Conservation (phyloP, 2,888 invertebrate species). For the Rhagonycha lutea region DNA sequence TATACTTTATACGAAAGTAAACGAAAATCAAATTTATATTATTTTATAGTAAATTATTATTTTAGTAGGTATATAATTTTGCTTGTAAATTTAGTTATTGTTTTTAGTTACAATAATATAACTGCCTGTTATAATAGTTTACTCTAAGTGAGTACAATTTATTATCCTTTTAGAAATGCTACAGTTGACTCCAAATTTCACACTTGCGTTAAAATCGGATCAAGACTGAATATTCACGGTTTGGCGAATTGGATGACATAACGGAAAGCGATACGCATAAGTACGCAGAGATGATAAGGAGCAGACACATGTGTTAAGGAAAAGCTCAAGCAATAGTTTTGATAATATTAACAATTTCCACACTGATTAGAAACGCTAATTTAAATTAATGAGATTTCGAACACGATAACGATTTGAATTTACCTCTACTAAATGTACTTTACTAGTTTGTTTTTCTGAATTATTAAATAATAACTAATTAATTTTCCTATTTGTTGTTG, state of each 20-base stretch:
- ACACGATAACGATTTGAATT: background rate
- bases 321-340: constrained; percentile 30
- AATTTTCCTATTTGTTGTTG: background rate
- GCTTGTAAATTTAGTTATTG: no score
- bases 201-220: constrained; percentile 16
- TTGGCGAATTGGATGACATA: constrained; percentile 21
- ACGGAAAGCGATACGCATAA: background rate
- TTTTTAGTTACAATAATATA: background rate
- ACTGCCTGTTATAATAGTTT: background rate
- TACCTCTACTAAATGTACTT: background rate
- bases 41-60: no score
- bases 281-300: background rate
- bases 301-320: constrained; percentile 32
- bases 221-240: constrained; percentile 13
- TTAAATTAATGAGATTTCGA: constrained; percentile 26
- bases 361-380: constrained; percentile 39
- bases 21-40: no score
- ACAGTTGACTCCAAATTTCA: constrained; percentile 24
- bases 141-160: background rate
- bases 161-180: constrained; percentile 18
- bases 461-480: background rate
- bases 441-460: background rate
- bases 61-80: no score
- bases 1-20: no score
- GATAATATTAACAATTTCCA: constrained; percentile 39